Conservation (phyloP, 2,888 invertebrate species). For the Hypercompe scribonia region DNA sequence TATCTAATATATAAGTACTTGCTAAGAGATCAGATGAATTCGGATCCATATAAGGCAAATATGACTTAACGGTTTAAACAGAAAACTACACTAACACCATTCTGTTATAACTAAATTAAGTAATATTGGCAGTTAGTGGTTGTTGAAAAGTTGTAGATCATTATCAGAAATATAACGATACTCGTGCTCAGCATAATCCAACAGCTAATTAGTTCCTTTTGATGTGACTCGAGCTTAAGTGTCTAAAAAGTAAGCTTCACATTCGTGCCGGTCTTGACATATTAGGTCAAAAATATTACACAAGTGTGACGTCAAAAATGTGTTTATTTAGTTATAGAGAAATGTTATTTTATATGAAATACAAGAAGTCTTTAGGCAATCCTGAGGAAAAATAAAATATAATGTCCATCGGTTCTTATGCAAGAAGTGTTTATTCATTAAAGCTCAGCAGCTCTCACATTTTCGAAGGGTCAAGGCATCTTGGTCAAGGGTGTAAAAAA, state of each 20-base stretch:
- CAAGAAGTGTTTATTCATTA: slow-evolving; percentile 12
- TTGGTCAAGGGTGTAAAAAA: slow-evolving; percentile 6
- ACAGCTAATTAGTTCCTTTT: not conserved
- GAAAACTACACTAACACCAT: not conserved
- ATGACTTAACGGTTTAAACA: too few relatives aligned
- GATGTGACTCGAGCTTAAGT: not conserved
- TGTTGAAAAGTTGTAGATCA: too few relatives aligned
- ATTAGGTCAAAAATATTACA: not conserved
- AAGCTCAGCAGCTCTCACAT: slow-evolving; percentile 10
- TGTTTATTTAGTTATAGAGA: not conserved
- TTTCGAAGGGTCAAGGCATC: slow-evolving; percentile 16
- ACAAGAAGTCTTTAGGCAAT: slow-evolving; percentile 7
- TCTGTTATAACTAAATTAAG: not conserved
- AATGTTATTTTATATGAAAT: slow-evolving; percentile 11
- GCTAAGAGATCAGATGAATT: too few relatives aligned
- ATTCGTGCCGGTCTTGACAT: not conserved
- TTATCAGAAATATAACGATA: not conserved
- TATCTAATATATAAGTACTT: too few relatives aligned
- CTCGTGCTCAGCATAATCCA: not conserved
- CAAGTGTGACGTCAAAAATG: too few relatives aligned
- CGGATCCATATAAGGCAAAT: too few relatives aligned
- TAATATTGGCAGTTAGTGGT: too few relatives aligned
- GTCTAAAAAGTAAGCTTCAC: not conserved
- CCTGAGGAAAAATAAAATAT: not conserved
- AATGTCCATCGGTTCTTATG: slow-evolving; percentile 10